phyloP scores from a whole-genome alignment of 2,113 vertebrate species.

The Eleginops maclovinus region DNA sequence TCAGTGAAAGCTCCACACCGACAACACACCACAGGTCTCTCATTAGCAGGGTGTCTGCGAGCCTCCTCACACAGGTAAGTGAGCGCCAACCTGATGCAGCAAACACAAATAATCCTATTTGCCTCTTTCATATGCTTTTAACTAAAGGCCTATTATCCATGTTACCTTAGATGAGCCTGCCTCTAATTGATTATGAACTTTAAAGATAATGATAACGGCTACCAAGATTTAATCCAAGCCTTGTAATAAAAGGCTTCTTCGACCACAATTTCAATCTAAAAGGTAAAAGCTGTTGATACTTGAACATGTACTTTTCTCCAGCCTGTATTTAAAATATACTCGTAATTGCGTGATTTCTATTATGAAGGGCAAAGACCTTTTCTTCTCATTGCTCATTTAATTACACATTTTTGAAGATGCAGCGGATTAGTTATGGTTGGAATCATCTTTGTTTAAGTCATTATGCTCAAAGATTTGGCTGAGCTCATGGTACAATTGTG shows the following conservation, averaged over 20 bases:
- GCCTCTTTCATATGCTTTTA: slow-evolving; percentile 43
- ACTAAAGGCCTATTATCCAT: slow-evolving; percentile 8
- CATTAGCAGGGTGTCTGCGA: slow-evolving; percentile 65
- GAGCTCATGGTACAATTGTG: slow-evolving; percentile 18
- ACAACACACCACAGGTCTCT: slow-evolving; percentile 67
- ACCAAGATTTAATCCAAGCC: slow-evolving; percentile 13
- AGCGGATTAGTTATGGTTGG: slow-evolving; percentile 26
- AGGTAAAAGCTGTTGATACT: slow-evolving; percentile 7
- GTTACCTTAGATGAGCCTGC: not conserved
- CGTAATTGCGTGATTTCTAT: slow-evolving; percentile 23
- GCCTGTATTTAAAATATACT: slow-evolving; percentile 19
- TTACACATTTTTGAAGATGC: slow-evolving; percentile 6
- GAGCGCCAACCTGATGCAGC: slow-evolving; percentile 48
- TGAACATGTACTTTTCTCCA: not conserved
- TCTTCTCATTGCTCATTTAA: slow-evolving; percentile 25
- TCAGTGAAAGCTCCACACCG: slow-evolving; percentile 68
- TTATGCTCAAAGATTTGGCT: slow-evolving; percentile 8
- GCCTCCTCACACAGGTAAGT: slow-evolving; percentile 61
- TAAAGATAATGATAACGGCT: slow-evolving; percentile 24
- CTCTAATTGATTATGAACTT: slow-evolving; percentile 34
- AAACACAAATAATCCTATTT: slow-evolving; percentile 60
- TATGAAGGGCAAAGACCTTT: not conserved
- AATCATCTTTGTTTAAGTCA: slow-evolving; percentile 10
- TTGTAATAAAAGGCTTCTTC: not conserved
- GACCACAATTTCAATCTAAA: slow-evolving; percentile 11